Percentiles rank a stretch among this genome's conserved stretches.
phyloP scores from a whole-genome alignment of 1,140 invertebrate genomes.

The Drosophila baimaii region DNA sequence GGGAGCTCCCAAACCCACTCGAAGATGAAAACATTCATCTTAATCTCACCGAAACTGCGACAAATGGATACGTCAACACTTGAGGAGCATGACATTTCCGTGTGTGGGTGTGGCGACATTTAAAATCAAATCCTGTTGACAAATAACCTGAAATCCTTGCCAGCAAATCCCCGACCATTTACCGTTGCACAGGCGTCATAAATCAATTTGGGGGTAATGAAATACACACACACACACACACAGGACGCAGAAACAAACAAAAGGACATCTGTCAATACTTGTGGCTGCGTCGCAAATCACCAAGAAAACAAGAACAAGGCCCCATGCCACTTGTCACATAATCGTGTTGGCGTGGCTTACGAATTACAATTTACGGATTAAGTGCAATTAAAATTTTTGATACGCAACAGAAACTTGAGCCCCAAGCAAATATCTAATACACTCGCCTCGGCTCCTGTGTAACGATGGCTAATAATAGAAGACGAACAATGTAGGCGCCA shows the following conservation, averaged over 20 bases:
- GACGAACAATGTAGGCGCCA: not conserved
- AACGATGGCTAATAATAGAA: not conserved
- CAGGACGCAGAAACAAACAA: constrained; percentile 9
- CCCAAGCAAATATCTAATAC: not conserved
- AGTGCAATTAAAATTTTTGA: constrained; percentile 38
- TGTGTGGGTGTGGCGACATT: constrained; percentile 42
- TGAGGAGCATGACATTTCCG: constrained; percentile 33
- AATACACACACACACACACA: constrained; percentile 27
- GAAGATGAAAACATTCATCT: constrained; percentile 42
- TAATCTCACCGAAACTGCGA: constrained; percentile 40
- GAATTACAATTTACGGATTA: constrained; percentile 28
- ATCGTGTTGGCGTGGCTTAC: constrained; percentile 38
- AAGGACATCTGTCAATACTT: constrained; percentile 41
- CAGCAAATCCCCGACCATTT: constrained; percentile 52
- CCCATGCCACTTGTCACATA: constrained; percentile 3
- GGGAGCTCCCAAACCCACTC: not conserved
- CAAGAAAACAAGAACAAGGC: constrained; percentile 16
- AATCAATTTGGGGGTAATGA: constrained; percentile 64
- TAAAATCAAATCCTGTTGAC: constrained; percentile 64
- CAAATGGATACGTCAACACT: constrained; percentile 49
- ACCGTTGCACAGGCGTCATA: constrained; percentile 59
- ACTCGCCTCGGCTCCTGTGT: not conserved
- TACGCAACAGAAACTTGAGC: not conserved
- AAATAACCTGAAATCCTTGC: constrained; percentile 58
- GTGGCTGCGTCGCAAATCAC: constrained; percentile 44